Evolutionary conservation across 2,888 invertebrate species (phyloP).

Genomic region (Leptopilina drosophilae): DNA sequence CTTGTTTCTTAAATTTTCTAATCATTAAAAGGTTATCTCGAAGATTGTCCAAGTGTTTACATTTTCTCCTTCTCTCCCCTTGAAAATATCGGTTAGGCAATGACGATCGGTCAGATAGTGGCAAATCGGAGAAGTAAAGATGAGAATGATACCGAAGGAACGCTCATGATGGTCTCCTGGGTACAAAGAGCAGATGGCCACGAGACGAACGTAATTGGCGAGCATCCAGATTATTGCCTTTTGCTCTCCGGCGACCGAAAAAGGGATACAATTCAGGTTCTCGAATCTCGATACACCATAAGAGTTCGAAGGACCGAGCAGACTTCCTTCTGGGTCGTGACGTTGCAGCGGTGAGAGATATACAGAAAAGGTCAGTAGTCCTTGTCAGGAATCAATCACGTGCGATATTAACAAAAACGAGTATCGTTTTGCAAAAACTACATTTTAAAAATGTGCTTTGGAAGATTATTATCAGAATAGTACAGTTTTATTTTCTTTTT

Average conservation of each 20-base stretch:
- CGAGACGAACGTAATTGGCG: constrained; percentile 75
- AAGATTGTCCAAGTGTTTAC: neutral
- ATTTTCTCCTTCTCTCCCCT: neutral
- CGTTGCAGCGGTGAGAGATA: neutral
- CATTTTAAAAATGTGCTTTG: no score
- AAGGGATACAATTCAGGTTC: constrained; percentile 46
- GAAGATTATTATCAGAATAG: no score
- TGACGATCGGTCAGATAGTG: constrained; percentile 37
- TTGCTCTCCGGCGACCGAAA: constrained; percentile 45
- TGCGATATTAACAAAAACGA: constrained; percentile 1
- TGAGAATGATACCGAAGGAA: constrained; percentile 60
- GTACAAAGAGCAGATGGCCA: constrained; percentile 73
- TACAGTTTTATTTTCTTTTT: no score
- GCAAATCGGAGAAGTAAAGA: constrained; percentile 40
- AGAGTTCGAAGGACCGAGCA: constrained; percentile 36
- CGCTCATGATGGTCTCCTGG: constrained; percentile 63
- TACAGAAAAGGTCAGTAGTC: constrained; percentile 22
- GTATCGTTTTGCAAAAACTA: no score
- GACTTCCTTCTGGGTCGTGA: constrained; percentile 11
- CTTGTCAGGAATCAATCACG: constrained; percentile 10
- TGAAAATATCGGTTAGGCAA: constrained; percentile 3
- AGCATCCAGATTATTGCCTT: constrained; percentile 53
- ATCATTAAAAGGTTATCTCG: neutral
- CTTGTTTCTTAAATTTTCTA: no score
- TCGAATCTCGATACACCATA: constrained; percentile 47